A percentile compares a stretch with the other conserved stretches of the same genome.
Evolutionary conservation across 2,113 vertebrate species (phyloP).

Genomic region (Cochlearius cochlearius): DNA sequence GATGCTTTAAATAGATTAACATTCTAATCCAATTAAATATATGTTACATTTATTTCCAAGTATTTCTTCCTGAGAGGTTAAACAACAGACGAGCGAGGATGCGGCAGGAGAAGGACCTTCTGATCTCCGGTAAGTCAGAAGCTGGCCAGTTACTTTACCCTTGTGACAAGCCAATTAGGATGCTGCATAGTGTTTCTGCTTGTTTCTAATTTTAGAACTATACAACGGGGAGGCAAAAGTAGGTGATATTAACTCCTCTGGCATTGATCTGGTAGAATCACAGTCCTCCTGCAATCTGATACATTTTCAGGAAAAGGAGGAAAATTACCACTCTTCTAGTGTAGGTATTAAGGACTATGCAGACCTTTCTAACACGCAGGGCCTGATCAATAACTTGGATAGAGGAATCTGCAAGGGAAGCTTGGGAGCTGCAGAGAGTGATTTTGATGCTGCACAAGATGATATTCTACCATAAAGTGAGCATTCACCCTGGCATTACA

Average conservation of each 20-base stretch:
- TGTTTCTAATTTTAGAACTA: conserved; percentile 71
- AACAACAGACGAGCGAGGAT: background rate
- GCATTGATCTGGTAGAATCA: conserved; percentile 30
- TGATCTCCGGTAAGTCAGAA: background rate
- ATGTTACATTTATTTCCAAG: background rate
- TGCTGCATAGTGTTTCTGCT: conserved; percentile 31
- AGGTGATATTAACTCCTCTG: conserved; percentile 52
- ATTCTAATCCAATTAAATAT: background rate
- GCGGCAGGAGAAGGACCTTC: background rate
- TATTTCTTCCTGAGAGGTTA: background rate
- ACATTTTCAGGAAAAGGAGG: background rate
- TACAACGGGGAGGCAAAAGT: conserved; percentile 28
- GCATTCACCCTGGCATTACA: background rate
- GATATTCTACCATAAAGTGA: conserved; percentile 3
- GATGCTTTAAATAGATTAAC: background rate
- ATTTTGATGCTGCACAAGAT: background rate
- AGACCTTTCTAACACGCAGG: background rate
- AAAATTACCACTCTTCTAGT: background rate
- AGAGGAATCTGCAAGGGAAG: background rate
- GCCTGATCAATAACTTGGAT: background rate
- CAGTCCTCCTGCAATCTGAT: background rate
- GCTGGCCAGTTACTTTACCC: conserved; percentile 31
- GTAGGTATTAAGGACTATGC: background rate
- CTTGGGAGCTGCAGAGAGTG: background rate
- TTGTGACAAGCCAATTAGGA: conserved; percentile 65